Conservation (phyloP, 2,113 vertebrate species). For the Etheostoma spectabile region DNA sequence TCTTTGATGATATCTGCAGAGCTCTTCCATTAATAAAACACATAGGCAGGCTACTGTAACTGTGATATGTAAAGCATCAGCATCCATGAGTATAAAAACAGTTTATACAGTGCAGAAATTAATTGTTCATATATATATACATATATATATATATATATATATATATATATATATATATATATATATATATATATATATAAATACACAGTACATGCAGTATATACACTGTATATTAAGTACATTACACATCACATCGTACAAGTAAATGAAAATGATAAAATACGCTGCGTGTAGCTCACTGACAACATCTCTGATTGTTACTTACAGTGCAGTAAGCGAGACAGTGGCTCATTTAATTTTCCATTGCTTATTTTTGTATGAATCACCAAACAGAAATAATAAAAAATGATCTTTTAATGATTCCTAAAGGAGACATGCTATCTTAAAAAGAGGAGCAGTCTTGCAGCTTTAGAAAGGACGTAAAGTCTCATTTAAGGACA, state of each 20-base stretch:
- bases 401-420: constrained; percentile 37
- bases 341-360: not conserved
- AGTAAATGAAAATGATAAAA: not conserved
- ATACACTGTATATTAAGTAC: not conserved
- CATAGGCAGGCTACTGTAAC: not conserved
- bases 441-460: not conserved
- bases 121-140: not conserved
- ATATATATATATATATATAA: not conserved
- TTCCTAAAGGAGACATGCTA: constrained; percentile 19
- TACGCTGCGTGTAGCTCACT: not conserved
- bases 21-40: constrained; percentile 26
- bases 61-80: constrained; percentile 4
- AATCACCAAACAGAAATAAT: not conserved
- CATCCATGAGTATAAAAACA: not conserved
- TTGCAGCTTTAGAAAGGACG: not conserved
- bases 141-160: not conserved
- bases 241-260: not conserved
- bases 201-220: too few relatives aligned
- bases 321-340: not conserved
- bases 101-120: not conserved
- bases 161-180: not conserved
- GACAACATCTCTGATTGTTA: not conserved
- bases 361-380: not conserved
- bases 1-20: constrained; percentile 40
- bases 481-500: not conserved